Conservation (phyloP, 2,113 vertebrate genomes). For the Grus americana region DNA sequence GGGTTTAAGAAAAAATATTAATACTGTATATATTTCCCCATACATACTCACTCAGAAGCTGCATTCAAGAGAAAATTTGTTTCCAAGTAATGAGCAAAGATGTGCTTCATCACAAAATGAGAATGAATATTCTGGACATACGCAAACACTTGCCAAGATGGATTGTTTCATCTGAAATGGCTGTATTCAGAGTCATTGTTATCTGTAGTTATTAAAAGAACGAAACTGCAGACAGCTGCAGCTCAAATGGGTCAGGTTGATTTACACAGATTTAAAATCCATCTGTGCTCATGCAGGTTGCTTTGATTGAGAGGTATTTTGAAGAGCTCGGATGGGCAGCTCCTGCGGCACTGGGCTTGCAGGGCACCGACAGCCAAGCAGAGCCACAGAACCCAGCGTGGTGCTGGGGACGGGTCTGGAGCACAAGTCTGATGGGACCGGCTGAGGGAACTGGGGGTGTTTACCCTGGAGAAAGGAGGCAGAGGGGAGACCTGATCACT, state of each 20-base stretch:
- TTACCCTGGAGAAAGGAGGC: neutral
- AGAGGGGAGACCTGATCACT: neutral
- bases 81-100: neutral
- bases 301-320: neutral
- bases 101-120: neutral
- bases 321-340: neutral
- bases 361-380: neutral
- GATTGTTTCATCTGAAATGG: neutral
- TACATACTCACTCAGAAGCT: neutral
- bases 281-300: neutral
- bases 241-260: neutral
- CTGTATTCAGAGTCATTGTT: neutral
- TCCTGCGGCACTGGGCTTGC: neutral
- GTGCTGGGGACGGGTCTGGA: neutral
- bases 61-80: neutral
- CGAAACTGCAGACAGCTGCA: rapidly evolving
- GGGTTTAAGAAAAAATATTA: neutral
- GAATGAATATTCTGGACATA: neutral
- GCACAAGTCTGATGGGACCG: rapidly evolving
- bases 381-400: neutral
- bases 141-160: neutral
- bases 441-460: neutral
- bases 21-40: no score
- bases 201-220: neutral
- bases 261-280: neutral